Evolutionary conservation across 2,888 invertebrate species (phyloP).

Genomic region (Epinotia ramella): DNA sequence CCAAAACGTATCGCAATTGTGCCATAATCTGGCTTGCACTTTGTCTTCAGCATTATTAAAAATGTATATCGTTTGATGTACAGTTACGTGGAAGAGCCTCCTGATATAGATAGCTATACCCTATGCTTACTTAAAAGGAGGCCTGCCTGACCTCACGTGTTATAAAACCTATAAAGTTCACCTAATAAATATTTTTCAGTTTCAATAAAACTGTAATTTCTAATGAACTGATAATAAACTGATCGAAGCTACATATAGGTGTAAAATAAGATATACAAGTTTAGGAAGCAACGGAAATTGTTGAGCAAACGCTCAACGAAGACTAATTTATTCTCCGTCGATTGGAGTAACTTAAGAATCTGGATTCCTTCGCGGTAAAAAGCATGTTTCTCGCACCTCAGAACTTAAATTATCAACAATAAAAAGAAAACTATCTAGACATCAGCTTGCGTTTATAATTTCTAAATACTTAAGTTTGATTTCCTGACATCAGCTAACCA

Average conservation of each 20-base stretch:
- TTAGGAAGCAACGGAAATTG: too few relatives aligned
- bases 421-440: neutral
- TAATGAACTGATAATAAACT: neutral
- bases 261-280: too few relatives aligned
- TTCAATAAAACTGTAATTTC: neutral
- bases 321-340: neutral
- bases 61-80: too few relatives aligned
- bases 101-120: too few relatives aligned
- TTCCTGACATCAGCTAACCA: neutral
- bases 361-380: slow-evolving; percentile 1
- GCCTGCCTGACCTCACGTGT: too few relatives aligned
- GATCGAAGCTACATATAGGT: neutral
- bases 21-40: too few relatives aligned
- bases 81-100: too few relatives aligned
- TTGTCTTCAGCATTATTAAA: too few relatives aligned
- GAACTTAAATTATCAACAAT: neutral
- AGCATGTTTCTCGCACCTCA: slow-evolving; percentile 10
- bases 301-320: neutral
- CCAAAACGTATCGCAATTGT: too few relatives aligned
- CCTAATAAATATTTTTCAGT: neutral
- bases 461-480: neutral
- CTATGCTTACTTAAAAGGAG: too few relatives aligned
- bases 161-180: too few relatives aligned
- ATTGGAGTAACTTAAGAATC: neutral
- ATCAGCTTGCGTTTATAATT: neutral